Percentiles rank a stretch among this genome's conserved stretches.
These are phyloP conservation scores for Parelbella ahira DNA, from an alignment of 2,888 invertebrate species.

Conservation along the genomic window DNA sequence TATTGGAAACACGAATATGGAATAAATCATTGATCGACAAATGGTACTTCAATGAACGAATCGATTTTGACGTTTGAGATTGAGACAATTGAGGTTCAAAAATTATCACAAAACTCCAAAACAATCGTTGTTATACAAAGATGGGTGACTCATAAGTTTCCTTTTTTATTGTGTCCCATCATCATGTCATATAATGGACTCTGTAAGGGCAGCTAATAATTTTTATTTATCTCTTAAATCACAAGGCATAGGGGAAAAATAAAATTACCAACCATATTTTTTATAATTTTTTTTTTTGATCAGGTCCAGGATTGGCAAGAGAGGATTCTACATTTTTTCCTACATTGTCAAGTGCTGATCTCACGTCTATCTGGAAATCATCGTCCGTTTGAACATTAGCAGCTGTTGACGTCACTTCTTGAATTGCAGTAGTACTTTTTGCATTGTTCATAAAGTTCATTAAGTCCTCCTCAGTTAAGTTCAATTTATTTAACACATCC, in stretches of 20 bases:
- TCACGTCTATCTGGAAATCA: constrained; percentile 2
- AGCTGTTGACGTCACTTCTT: constrained; percentile 4
- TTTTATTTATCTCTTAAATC: too few species aligned
- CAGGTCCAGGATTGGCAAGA: too few species aligned
- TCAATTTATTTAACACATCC: constrained; percentile 6
- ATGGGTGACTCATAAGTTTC: too few species aligned
- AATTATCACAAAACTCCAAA: neutral
- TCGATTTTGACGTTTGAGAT: too few species aligned
- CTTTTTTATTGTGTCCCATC: too few species aligned
- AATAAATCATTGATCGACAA: constrained; percentile 51
- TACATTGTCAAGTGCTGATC: constrained; percentile 4
- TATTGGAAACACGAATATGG: constrained; percentile 47
- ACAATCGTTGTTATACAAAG: too few species aligned
- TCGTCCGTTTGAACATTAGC: neutral
- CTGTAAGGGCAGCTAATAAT: neutral
- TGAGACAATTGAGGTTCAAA: neutral
- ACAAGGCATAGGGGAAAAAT: too few species aligned
- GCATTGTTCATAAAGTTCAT: neutral
- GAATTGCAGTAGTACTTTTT: neutral
- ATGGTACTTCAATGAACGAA: too few species aligned
- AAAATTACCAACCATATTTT: too few species aligned
- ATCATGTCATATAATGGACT: too few species aligned
- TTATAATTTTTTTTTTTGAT: too few species aligned
- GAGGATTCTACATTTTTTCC: neutral
- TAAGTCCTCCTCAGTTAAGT: constrained; percentile 4